Base-by-base conservation (phyloP, 2,797 vertebrate species). In the Myotis pilosus region DNA sequence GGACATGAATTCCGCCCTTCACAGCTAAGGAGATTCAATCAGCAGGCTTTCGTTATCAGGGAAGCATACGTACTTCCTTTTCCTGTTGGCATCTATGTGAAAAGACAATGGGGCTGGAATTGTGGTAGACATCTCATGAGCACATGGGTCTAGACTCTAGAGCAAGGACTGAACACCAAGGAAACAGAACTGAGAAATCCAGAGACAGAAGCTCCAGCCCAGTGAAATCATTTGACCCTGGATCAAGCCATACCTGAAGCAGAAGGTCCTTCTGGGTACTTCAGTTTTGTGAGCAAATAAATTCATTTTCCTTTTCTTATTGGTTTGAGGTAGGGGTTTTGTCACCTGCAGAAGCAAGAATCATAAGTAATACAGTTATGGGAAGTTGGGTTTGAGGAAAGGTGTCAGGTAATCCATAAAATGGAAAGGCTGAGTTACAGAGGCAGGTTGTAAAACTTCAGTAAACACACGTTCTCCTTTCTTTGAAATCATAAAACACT, bases 241-340 rank as follows among this genome's bases (percentile, higher is more conserved):
- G 93, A 92, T 92, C 93, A 88, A 86, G 79, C 93, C 74, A 19
- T 49, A 89, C 85, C 90, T 93, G 86, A 92, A 92, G 79, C 64
- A 53, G 30, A 41, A 0, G 0, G 20, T 87, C 41, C 36, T 64
- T 91, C 33, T 41, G 60, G 13, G 47, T 49, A 85, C 53, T 89
- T 95, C 2, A 41, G 71, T 41, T 87, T 78, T 87, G 19, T 55
- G 38, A 94, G 28, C 55, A n/a, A 78, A 90, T 36, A 74, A n/a
- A 66, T 60, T 44, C n/a, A 11, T 79, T 72, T 69, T 72, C 30
- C 38, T 74, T 85, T 81, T 38, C 76, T 69, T 69, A 71, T 5
- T 85, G 33, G 68, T 81, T 74, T 89, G 95, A 93, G 25, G 72
- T 95, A 86, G 22, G 23, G 36, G 16, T 89, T 85, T 83, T 92